These are phyloP conservation scores for Anniella stebbinsi DNA, from an alignment of 2,797 vertebrate species.

Conservation along the genomic window DNA sequence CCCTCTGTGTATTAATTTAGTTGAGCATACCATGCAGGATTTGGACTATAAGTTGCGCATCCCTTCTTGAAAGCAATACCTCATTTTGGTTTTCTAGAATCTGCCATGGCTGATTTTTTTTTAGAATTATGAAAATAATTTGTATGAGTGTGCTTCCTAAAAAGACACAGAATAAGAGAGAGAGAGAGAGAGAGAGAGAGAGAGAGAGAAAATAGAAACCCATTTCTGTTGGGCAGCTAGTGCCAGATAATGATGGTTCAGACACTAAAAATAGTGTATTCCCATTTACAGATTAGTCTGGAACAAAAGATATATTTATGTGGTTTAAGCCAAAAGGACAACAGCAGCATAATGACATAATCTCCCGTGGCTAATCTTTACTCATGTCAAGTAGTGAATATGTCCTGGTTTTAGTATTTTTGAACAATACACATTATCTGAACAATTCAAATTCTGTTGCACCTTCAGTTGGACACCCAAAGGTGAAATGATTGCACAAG, in stretches of 20 bases:
- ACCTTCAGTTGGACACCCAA: conserved; percentile 25
- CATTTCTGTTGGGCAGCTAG: conserved; percentile 59
- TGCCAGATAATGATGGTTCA: conserved; percentile 51
- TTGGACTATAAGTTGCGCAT: background rate
- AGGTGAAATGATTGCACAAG: conserved; percentile 19
- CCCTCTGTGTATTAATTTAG: too few species aligned
- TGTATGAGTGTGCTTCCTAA: background rate
- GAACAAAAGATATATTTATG: conserved; percentile 62
- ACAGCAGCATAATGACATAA: conserved; percentile 24
- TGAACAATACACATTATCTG: conserved; percentile 16
- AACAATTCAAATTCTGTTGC: conserved; percentile 37
- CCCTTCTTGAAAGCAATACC: background rate
- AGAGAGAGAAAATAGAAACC: conserved; percentile 3
- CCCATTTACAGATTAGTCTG: conserved; percentile 55
- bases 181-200: background rate
- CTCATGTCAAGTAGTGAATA: conserved; percentile 36
- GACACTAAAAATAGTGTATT: conserved; percentile 56
- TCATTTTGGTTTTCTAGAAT: background rate
- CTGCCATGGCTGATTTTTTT: background rate
- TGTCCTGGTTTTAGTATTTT: conserved; percentile 49
- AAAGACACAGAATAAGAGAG: background rate
- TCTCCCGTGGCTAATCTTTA: conserved; percentile 44
- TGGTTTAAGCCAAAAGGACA: conserved; percentile 64
- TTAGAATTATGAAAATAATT: background rate
- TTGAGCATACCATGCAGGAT: too few species aligned